Conservation (phyloP, 2,797 vertebrate genomes). For the Sebastes diploproa region DNA sequence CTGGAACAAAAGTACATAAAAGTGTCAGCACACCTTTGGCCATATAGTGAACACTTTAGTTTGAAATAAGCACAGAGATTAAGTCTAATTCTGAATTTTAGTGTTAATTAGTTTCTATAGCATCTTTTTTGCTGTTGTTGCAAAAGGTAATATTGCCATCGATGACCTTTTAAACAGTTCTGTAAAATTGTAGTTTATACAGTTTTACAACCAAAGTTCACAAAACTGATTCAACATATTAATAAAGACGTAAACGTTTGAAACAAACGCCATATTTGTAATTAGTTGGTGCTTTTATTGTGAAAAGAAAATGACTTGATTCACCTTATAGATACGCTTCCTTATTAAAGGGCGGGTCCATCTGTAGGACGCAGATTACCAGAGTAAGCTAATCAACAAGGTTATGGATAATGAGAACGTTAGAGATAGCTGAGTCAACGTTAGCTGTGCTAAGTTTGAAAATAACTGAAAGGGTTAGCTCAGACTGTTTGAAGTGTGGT, state of each 20-base stretch:
- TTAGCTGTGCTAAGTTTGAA: too few relatives aligned
- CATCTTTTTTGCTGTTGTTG: background rate
- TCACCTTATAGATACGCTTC: background rate
- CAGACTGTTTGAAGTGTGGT: too few relatives aligned
- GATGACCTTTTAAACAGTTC: background rate
- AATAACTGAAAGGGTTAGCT: too few relatives aligned
- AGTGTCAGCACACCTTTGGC: background rate
- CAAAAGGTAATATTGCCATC: background rate
- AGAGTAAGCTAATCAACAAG: too few relatives aligned
- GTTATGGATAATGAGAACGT: too few relatives aligned
- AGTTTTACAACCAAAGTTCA: background rate
- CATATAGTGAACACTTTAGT: background rate
- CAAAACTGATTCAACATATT: background rate
- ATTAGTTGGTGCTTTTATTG: background rate
- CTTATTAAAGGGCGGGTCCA: background rate
- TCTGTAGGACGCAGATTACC: too few relatives aligned
- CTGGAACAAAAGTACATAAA: background rate
- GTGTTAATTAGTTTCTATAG: background rate
- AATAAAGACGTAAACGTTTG: background rate
- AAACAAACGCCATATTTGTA: background rate
- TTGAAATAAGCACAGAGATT: background rate
- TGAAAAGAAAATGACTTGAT: background rate
- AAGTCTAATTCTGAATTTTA: background rate
- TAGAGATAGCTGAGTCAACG: rapidly evolving
- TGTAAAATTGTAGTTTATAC: background rate